phyloP scores from a whole-genome alignment of 1,140 invertebrate genomes.

The Apis florea region DNA sequence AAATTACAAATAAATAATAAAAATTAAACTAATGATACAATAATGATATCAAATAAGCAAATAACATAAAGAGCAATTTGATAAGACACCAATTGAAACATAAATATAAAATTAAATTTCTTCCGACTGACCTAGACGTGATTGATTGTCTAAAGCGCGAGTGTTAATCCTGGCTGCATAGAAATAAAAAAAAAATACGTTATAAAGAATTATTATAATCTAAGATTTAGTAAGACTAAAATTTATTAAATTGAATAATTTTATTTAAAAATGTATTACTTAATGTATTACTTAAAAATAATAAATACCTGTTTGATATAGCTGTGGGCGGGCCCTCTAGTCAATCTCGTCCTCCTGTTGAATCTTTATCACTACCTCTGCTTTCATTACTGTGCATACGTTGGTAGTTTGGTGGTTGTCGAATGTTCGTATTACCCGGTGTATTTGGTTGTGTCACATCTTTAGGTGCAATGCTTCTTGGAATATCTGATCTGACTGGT shows the following conservation, averaged over 20 bases:
- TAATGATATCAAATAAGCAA: conserved; percentile 17
- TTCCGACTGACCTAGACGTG: conserved; percentile 68
- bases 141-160: conserved; percentile 56
- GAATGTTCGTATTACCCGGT: conserved; percentile 82
- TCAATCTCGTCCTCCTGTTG: conserved; percentile 83
- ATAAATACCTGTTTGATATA: conserved; percentile 71
- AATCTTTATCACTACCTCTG: conserved; percentile 87
- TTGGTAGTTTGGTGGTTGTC: conserved; percentile 88
- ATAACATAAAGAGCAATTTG: conserved; percentile 1
- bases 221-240: conserved; percentile 12
- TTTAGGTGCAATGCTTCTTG: conserved; percentile 72
- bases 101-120: conserved; percentile 48
- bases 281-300: neutral
- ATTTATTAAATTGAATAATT: neutral
- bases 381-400: conserved; percentile 92
- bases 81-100: conserved; percentile 55
- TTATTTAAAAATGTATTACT: neutral
- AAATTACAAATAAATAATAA: neutral
- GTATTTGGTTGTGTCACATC: conserved; percentile 84
- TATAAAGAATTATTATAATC: conserved; percentile 3
- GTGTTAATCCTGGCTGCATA: conserved; percentile 69
- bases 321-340: conserved; percentile 85
- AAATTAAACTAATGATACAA: neutral
- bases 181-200: conserved; percentile 59
- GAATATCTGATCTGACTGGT: conserved; percentile 71